Percentiles rank a stretch among this genome's conserved stretches.
Evolutionary conservation across 2,113 vertebrate species (phyloP).

Genomic region (Tyto alba): DNA sequence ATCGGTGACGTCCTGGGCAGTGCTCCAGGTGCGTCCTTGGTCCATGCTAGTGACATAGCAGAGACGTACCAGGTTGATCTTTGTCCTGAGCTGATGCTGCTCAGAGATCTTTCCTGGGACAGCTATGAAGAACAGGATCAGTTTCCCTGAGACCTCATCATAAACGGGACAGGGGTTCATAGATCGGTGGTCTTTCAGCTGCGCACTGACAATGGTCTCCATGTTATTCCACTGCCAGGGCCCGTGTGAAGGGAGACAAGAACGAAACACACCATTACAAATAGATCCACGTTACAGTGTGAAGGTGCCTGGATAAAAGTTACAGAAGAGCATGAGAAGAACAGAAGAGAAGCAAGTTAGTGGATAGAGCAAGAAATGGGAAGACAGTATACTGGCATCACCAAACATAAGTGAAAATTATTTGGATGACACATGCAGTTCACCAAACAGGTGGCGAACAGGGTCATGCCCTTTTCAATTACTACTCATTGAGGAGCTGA

Average conservation of each 20-base stretch:
- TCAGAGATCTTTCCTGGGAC: conserved; percentile 80
- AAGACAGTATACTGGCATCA: neutral
- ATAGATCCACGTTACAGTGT: rapidly evolving
- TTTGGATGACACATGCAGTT: neutral
- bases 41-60: conserved; percentile 83
- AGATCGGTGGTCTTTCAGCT: conserved; percentile 61
- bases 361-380: neutral
- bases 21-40: conserved; percentile 79
- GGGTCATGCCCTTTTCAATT: neutral
- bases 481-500: neutral
- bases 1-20: conserved; percentile 74
- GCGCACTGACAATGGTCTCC: conserved; percentile 57
- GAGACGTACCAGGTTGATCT: conserved; percentile 79
- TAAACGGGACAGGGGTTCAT: conserved; percentile 76
- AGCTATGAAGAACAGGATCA: conserved; percentile 90
- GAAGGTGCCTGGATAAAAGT: neutral
- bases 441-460: neutral
- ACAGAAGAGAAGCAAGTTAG: neutral
- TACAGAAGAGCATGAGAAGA: neutral
- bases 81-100: conserved; percentile 79
- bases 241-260: neutral
- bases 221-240: conserved; percentile 58
- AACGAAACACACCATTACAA: neutral
- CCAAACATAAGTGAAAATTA: neutral
- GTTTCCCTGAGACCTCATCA: conserved; percentile 17